Evolutionary conservation across 2,888 invertebrate genomes (phyloP), one percentile per base, ranked within the genome.

Genomic region (Pollenia labialis): DNA sequence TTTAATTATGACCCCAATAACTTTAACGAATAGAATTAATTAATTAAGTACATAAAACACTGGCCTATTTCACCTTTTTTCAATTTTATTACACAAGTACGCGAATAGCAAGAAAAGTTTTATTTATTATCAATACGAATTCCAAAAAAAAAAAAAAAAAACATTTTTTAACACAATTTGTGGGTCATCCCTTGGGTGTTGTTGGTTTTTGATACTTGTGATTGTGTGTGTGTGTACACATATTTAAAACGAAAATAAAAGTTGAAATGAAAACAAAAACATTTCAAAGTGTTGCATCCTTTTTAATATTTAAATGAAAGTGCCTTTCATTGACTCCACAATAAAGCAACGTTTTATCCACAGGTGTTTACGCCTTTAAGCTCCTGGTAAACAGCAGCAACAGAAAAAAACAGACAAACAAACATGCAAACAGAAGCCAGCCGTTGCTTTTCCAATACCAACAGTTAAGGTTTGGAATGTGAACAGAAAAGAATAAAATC

Each of bases 251-350:
- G 14, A 68, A 68, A 68, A n/a, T 58, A 52, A 74, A 81, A 60
- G 79, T 60, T 44, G 11, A 56, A 71, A 44, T 69, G n/a, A 40
- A 56, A 48, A 74, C 14, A 44, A 76, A 75, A 75, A 50, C 40
- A 11, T 42, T 64, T 50, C n/a, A 66, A 74, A 66, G 84, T 74
- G 81, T 82, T 46, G 46, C 46, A 84, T 74, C 79, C 79, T 85
- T 60, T 42, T 79, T 66, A 85, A 85, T 74, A 66, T 79, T 79
- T 84, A 40, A 84, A 68, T 79, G 71, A 76, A 68, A 68, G 52
- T 60, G 69, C 48, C 60, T 76, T 76, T 81, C 74, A 79, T 72
- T 81, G 72, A 77, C 72, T 66, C 68, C 16, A 60, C 62, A 72
- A 80, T 72, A 58, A 71, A 64, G 18, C 69, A 71, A 12, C 76